Conservation (phyloP, 2,888 invertebrate species). For the Apamea anceps region DNA sequence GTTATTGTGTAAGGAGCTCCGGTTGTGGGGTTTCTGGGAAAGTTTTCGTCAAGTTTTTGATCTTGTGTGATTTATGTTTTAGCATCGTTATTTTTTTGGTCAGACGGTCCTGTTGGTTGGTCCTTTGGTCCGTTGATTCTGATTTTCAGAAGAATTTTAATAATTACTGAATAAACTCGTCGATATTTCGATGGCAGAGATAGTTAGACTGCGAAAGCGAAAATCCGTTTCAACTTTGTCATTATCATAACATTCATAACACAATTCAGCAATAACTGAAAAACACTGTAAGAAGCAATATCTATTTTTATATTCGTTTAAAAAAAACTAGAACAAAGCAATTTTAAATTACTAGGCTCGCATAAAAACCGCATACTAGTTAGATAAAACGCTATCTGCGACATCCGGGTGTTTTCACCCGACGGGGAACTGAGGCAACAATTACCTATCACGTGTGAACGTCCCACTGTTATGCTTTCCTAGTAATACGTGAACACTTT, state of each 20-base stretch:
- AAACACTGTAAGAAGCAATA: not conserved
- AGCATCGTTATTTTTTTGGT: not conserved
- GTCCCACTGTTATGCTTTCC: constrained; percentile 79
- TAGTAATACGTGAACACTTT: constrained; percentile 79
- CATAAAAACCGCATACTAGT: constrained; percentile 73
- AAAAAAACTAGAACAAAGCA: constrained; percentile 67
- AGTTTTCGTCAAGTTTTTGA: not conserved
- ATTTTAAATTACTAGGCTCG: constrained; percentile 69
- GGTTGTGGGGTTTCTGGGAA: constrained; percentile 12
- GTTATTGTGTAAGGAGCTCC: constrained; percentile 21
- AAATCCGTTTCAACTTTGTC: not conserved
- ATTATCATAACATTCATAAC: not conserved
- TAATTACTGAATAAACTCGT: not conserved
- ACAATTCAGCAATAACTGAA: not conserved
- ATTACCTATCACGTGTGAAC: constrained; percentile 83
- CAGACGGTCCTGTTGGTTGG: not conserved
- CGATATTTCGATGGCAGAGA: not conserved
- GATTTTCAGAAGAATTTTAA: not conserved
- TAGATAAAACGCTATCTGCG: constrained; percentile 82
- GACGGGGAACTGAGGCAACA: constrained; percentile 77
- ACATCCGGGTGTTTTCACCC: constrained; percentile 87
- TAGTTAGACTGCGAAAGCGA: not conserved
- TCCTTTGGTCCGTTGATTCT: not conserved
- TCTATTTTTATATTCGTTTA: not conserved
- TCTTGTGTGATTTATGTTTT: not conserved